Conservation (phyloP, 2,888 invertebrate genomes). For the Drosophila kokeensis region DNA sequence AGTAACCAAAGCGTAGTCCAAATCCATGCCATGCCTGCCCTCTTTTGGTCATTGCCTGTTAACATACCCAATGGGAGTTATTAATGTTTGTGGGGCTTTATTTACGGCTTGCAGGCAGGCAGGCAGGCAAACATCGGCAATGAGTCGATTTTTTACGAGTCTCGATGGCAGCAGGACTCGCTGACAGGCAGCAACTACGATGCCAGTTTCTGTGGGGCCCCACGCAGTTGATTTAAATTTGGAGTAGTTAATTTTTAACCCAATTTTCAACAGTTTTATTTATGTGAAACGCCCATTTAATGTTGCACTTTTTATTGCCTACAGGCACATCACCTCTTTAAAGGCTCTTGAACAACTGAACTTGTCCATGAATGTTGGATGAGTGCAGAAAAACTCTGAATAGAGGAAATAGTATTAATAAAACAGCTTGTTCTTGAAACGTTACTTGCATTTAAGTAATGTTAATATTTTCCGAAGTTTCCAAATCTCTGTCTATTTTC, state of each 20-base stretch:
- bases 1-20: conserved; percentile 59
- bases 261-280: conserved; percentile 70
- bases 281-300: conserved; percentile 75
- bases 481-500: not conserved
- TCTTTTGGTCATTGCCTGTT: conserved; percentile 78
- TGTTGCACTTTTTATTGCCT: conserved; percentile 73
- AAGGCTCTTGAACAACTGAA: conserved; percentile 1
- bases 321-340: conserved; percentile 29
- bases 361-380: not conserved
- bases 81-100: conserved; percentile 78
- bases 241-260: conserved; percentile 78
- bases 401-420: not conserved
- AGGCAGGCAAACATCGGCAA: conserved; percentile 33
- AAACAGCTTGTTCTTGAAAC: not conserved
- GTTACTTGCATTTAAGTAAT: not conserved
- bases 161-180: conserved; percentile 65
- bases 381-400: not conserved
- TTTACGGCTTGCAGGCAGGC: conserved; percentile 63
- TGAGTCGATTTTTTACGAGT: conserved; percentile 75
- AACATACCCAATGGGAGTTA: conserved; percentile 82
- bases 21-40: conserved; percentile 69
- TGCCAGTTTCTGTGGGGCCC: conserved; percentile 25
- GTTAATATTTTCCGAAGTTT: not conserved
- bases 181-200: conserved; percentile 57
- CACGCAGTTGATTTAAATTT: conserved; percentile 75